Percentiles rank a stretch among this genome's conserved stretches.
These are phyloP conservation scores for Phyllotreta cruciferae DNA, from an alignment of 2,888 invertebrate genomes.

Conservation along the genomic window DNA sequence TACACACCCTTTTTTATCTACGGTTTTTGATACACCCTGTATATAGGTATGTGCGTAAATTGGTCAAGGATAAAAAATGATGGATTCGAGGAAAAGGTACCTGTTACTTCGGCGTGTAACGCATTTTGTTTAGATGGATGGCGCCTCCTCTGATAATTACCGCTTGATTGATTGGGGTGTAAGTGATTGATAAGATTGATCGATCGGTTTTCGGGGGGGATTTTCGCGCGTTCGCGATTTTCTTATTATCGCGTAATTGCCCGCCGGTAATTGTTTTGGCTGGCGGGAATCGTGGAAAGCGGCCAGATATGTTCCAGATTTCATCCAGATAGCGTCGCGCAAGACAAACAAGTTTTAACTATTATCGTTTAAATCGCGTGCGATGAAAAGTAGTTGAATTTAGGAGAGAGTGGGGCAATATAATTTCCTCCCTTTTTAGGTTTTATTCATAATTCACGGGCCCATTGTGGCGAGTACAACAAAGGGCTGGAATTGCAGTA, in stretches of 20 bases:
- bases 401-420: too few species aligned
- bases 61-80: conserved; percentile 8
- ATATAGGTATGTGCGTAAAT: background rate
- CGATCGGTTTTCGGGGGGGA: background rate
- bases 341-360: too few species aligned
- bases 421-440: background rate
- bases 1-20: too few species aligned
- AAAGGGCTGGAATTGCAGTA: background rate
- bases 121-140: conserved; percentile 23
- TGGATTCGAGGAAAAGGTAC: conserved; percentile 22
- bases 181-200: conserved; percentile 26
- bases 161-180: conserved; percentile 22
- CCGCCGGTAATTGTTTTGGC: background rate
- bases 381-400: too few species aligned
- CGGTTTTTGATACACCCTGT: too few species aligned
- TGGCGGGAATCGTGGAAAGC: too few species aligned
- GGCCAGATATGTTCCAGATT: too few species aligned
- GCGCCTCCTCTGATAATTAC: conserved; percentile 24
- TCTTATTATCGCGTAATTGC: background rate
- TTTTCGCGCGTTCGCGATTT: background rate
- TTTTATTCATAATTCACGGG: conserved; percentile 1
- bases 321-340: too few species aligned
- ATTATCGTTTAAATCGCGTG: too few species aligned
- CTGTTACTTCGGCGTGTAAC: conserved; percentile 16
- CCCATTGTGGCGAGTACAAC: conserved; percentile 5